Evolutionary conservation across 2,113 vertebrate genomes (phyloP), one percentile per base, ranked within the genome.

Genomic region (Entosphenus tridentatus): DNA sequence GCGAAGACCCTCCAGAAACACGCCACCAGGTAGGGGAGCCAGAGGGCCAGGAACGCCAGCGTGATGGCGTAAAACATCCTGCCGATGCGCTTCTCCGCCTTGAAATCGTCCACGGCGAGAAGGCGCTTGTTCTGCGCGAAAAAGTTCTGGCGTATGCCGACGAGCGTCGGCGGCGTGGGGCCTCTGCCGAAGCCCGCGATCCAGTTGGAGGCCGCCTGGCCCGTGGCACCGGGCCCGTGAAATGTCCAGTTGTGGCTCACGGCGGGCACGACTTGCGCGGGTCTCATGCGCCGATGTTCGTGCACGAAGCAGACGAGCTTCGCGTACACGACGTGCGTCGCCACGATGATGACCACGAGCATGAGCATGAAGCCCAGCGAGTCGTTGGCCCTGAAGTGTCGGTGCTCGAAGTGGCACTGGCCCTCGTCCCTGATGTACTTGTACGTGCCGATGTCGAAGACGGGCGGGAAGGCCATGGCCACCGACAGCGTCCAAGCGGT

Each of bases 211-310:
- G 90, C 90, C 3, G 91, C 91, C 73, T 95, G 91, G 21, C 90
- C 91, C 0, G 89, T 95, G 70, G 91, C 91, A 3, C 90, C 91
- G 0, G 90, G 91, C 12, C 90, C 91, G 18, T 95, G 89, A 73
- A 96, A 96, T 72, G 90, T 95, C 90, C 91, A 95, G 77, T 95
- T 91, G 76, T 95, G 91, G 80, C 91, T 96, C 78, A 95, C 87
- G 70, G 91, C 91, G 0, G 90, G 91, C 3, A 92, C 84, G 74
- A 87, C 78, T 80, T 92, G 91, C 1, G 89, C 88, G 3, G 91
- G 91, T 73, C 93, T 87, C 91, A 96, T 96, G 77, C 95, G 95
- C 65, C 91, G 86, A 78, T 92, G 91, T 70, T 91, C 85, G 17
- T 96, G 87, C 68, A 95, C 91, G 73, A 96, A 96, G 77, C 90